Percentiles rank a stretch among this genome's conserved stretches.
These are phyloP conservation scores for Tragelaphus imberbis DNA, from an alignment of 2,113 vertebrate genomes.

Conservation along the genomic window DNA sequence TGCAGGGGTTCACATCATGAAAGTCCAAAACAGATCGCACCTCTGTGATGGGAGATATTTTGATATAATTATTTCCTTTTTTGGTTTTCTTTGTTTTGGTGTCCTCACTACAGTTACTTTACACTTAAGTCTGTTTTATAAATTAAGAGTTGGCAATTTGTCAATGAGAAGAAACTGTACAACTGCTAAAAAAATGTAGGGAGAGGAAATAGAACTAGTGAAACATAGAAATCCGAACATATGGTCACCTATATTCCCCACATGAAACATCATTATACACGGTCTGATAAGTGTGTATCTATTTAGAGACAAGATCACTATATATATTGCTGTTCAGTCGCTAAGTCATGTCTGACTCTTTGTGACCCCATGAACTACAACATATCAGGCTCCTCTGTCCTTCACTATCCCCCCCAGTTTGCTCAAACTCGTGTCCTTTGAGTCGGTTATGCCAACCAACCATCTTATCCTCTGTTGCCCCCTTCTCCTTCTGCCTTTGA, in stretches of 20 bases:
- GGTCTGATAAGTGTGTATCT: background rate
- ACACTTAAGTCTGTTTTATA: constrained; percentile 30
- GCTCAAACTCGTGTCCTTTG: background rate
- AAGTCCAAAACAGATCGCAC: background rate
- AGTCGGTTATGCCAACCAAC: background rate
- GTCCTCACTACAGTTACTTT: constrained; percentile 19
- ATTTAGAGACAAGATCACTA: background rate
- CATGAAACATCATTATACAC: background rate
- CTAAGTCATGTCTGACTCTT: background rate
- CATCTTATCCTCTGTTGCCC: background rate
- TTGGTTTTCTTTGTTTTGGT: constrained; percentile 21
- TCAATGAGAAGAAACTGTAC: constrained; percentile 22
- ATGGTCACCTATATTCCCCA: background rate
- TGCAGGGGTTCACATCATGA: background rate
- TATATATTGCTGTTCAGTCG: background rate
- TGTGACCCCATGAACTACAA: background rate
- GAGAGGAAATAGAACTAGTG: background rate
- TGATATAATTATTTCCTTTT: background rate
- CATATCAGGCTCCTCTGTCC: background rate
- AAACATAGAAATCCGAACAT: constrained; percentile 25
- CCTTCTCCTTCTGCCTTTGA: background rate
- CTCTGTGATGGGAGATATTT: background rate
- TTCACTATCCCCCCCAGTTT: background rate
- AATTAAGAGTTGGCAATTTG: constrained; percentile 48
- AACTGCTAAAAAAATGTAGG: constrained; percentile 27